Conservation (phyloP, 1,140 invertebrate species). For the Drosophila sproati region DNA sequence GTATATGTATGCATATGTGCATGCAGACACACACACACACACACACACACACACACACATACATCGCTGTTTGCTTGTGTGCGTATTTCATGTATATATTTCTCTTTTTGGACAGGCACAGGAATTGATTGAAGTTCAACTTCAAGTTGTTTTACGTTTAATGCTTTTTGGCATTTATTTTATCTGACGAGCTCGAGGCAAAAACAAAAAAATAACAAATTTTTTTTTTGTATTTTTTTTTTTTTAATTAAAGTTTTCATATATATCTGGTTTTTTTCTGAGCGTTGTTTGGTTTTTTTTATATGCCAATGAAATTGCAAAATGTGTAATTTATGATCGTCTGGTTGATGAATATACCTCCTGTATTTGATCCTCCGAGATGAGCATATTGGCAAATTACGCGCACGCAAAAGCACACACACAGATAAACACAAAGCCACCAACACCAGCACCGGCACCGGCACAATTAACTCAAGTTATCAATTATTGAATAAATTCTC, state of each 20-base stretch:
- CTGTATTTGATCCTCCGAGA: constrained; percentile 82
- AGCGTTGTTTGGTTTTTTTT: constrained; percentile 7
- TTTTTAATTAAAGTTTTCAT: constrained; percentile 1
- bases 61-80: not conserved
- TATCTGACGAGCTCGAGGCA: constrained; percentile 27
- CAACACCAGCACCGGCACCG: not conserved
- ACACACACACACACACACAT: constrained; percentile 14
- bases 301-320: constrained; percentile 6
- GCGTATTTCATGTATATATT: constrained; percentile 17
- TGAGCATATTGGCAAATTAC: constrained; percentile 59
- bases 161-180: constrained; percentile 30
- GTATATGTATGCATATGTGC: constrained; percentile 14
- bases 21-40: not conserved
- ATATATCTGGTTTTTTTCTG: too few species aligned
- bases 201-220: constrained; percentile 10
- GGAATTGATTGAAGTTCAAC: constrained; percentile 72
- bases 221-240: not conserved
- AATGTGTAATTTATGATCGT: constrained; percentile 30
- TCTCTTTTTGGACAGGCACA: constrained; percentile 25
- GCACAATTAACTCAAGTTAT: not conserved
- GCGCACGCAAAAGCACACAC: constrained; percentile 4
- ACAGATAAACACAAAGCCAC: not conserved
- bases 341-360: constrained; percentile 56
- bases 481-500: constrained; percentile 9
- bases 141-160: constrained; percentile 41